A percentile compares a stretch with the other conserved stretches of the same genome.
These are phyloP conservation scores for Corvus moneduloides DNA, from an alignment of 2,113 vertebrate genomes.

Conservation along the genomic window DNA sequence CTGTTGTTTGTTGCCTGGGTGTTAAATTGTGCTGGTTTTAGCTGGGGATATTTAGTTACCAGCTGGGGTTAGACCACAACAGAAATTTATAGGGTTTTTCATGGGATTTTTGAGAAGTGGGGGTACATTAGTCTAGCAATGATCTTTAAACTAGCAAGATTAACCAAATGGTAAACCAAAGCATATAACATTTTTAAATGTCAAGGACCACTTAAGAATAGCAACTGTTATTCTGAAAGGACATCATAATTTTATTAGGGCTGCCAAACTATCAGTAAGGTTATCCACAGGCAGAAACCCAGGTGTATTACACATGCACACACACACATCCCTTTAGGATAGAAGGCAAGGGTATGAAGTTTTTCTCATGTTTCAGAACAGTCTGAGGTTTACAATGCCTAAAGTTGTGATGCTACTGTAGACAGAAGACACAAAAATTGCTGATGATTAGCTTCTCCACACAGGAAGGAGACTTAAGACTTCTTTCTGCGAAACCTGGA, in stretches of 20 bases:
- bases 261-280: background rate
- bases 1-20: background rate
- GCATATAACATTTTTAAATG: background rate
- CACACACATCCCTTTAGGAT: rapidly evolving
- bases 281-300: background rate
- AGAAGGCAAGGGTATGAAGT: background rate
- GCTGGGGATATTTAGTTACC: background rate
- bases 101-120: background rate
- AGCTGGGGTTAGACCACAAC: background rate
- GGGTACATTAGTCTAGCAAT: background rate
- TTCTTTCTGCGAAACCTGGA: background rate
- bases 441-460: background rate
- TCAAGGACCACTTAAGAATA: background rate
- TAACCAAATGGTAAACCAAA: background rate
- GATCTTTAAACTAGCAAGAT: background rate
- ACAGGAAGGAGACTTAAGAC: background rate
- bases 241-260: background rate
- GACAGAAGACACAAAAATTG: background rate
- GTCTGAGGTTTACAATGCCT: background rate
- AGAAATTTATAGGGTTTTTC: background rate
- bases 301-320: background rate
- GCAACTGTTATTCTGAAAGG: background rate
- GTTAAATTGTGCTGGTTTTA: background rate
- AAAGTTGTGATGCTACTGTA: background rate
- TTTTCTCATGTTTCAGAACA: background rate